phyloP scores from a whole-genome alignment of 1,140 invertebrate species.

The Prorops nasuta region DNA sequence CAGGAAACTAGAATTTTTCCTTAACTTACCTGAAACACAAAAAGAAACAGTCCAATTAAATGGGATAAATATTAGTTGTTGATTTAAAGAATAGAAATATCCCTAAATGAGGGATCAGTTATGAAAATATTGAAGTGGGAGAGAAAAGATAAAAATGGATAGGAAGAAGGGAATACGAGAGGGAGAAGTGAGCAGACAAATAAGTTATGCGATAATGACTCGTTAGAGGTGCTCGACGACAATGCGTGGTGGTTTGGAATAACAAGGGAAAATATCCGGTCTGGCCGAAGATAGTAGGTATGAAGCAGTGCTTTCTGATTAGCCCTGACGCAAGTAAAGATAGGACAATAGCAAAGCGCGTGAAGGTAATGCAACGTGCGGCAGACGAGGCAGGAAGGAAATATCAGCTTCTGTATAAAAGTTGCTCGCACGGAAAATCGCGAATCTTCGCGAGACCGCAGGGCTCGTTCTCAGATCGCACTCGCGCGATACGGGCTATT shows the following conservation, averaged over 20 bases:
- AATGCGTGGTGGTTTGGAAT: too few relatives aligned
- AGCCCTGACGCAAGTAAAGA: too few relatives aligned
- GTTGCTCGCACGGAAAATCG: constrained; percentile 12
- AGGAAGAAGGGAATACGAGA: constrained; percentile 5
- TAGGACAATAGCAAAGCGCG: neutral
- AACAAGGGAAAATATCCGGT: too few relatives aligned
- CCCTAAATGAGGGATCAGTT: too few relatives aligned
- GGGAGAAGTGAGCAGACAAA: neutral
- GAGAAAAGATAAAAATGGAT: constrained; percentile 2
- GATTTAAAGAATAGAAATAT: too few relatives aligned
- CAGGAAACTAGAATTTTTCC: too few relatives aligned
- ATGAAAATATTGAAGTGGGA: constrained; percentile 4
- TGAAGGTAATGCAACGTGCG: neutral
- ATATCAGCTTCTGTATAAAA: neutral
- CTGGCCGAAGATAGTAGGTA: too few relatives aligned
- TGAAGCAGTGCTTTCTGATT: too few relatives aligned
- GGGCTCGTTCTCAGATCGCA: constrained; percentile 18
- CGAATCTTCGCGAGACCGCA: constrained; percentile 1
- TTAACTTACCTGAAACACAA: constrained; percentile 25
- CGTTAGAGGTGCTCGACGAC: too few relatives aligned
- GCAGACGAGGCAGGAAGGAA: neutral
- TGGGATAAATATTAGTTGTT: too few relatives aligned
- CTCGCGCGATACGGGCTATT: constrained; percentile 33
- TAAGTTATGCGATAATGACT: too few relatives aligned
- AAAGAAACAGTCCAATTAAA: neutral